phyloP scores from a whole-genome alignment of 2,888 invertebrate genomes.

The Drosophila kokeensis region DNA sequence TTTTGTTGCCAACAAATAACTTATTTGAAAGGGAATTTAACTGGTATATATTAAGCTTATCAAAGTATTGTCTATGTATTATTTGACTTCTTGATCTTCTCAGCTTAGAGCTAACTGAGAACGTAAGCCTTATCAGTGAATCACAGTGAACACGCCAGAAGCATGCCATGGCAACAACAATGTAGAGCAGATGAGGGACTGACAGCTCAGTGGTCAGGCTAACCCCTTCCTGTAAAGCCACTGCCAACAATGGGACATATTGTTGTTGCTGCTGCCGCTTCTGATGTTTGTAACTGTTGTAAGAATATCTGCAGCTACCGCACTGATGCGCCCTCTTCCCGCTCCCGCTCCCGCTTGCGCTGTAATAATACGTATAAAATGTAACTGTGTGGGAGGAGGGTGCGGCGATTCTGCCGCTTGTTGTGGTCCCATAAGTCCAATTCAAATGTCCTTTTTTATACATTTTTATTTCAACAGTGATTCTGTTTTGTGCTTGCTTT shows the following conservation, averaged over 20 bases:
- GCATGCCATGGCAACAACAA: constrained; percentile 34
- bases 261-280: constrained; percentile 45
- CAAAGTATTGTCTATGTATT: background rate
- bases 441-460: constrained; percentile 83
- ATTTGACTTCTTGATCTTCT: constrained; percentile 22
- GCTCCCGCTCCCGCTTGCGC: constrained; percentile 14
- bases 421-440: constrained; percentile 82
- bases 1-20: background rate
- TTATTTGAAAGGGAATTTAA: background rate
- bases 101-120: constrained; percentile 31
- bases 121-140: constrained; percentile 42
- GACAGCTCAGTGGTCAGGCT: constrained; percentile 46
- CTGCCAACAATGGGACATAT: constrained; percentile 58
- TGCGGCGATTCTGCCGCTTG: constrained; percentile 46
- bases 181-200: constrained; percentile 53
- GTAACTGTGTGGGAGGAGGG: constrained; percentile 52
- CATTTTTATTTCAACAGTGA: constrained; percentile 81
- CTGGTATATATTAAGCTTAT: background rate
- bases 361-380: constrained; percentile 80
- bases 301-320: constrained; percentile 49
- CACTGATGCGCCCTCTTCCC: background rate
- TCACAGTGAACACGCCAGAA: constrained; percentile 38
- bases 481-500: constrained; percentile 50
- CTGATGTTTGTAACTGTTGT: constrained; percentile 47
- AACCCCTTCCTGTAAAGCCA: constrained; percentile 45